Percentiles rank a stretch among this genome's conserved stretches.
phyloP scores from a whole-genome alignment of 2,888 invertebrate genomes.

The Cosmopolites sordidus region DNA sequence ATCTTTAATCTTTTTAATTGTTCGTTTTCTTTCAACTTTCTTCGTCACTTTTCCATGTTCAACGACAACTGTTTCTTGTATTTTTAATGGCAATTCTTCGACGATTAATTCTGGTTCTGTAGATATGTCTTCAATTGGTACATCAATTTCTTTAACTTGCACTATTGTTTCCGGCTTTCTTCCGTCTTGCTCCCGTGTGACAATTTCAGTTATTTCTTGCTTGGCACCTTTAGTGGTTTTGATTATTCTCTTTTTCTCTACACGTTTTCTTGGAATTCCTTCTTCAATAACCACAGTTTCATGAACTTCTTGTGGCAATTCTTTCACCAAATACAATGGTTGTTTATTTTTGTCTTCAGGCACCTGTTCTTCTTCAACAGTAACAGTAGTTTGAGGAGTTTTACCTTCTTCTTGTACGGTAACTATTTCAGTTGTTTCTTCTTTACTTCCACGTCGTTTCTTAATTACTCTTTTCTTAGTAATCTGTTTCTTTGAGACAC shows the following conservation, averaged over 20 bases:
- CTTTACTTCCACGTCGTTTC: constrained; percentile 41
- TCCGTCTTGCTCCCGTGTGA: constrained; percentile 43
- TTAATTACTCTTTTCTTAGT: constrained; percentile 47
- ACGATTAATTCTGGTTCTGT: constrained; percentile 32
- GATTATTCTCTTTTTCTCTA: constrained; percentile 31
- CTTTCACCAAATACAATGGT: constrained; percentile 17
- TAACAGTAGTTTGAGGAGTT: constrained; percentile 34
- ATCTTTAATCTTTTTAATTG: constrained; percentile 49
- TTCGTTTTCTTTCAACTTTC: constrained; percentile 37
- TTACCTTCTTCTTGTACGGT: constrained; percentile 35
- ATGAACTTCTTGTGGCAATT: constrained; percentile 32
- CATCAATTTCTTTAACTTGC: constrained; percentile 30
- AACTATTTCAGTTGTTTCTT: constrained; percentile 43
- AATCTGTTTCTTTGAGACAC: constrained; percentile 29
- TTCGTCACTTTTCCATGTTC: constrained; percentile 43
- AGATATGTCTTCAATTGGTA: constrained; percentile 27
- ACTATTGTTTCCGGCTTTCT: constrained; percentile 37
- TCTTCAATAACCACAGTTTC: constrained; percentile 32
- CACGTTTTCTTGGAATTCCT: constrained; percentile 29
- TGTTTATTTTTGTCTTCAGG: constrained; percentile 29
- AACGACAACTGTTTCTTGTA: constrained; percentile 27
- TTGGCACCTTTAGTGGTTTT: constrained; percentile 37
- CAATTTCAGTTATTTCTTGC: constrained; percentile 45
- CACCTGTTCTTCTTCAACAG: constrained; percentile 34
- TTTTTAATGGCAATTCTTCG: constrained; percentile 33